Conservation (phyloP, 2,797 vertebrate species). For the Nothura maculosa region DNA sequence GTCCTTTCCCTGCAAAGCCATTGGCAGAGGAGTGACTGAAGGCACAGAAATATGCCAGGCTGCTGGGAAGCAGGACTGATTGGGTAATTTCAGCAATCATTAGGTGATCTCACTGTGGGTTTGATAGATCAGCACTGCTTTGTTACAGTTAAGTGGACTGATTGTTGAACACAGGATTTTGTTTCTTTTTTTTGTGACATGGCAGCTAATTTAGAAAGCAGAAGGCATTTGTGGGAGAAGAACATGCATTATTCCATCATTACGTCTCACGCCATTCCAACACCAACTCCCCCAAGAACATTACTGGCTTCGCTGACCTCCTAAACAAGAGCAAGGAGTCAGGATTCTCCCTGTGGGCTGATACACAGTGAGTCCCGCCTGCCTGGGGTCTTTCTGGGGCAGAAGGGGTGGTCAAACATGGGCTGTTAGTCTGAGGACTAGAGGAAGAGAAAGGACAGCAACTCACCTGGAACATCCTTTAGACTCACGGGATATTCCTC, state of each 20-base stretch:
- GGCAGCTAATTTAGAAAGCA: constrained; percentile 74
- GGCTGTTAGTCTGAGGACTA: neutral
- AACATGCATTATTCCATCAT: constrained; percentile 73
- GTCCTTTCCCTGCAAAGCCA: neutral
- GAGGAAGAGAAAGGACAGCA: neutral
- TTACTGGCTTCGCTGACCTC: constrained; percentile 41
- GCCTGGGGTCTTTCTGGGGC: neutral
- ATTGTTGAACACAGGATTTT: constrained; percentile 74
- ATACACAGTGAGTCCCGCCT: neutral
- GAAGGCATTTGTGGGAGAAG: constrained; percentile 46
- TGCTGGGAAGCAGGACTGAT: constrained; percentile 51
- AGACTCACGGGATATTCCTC: neutral
- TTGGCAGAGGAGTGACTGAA: neutral
- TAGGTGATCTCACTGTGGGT: constrained; percentile 67
- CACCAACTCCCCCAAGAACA: constrained; percentile 46
- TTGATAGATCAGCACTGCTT: constrained; percentile 73
- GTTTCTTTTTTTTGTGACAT: constrained; percentile 77
- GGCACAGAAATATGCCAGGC: neutral
- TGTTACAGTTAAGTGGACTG: constrained; percentile 79
- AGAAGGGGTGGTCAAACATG: neutral
- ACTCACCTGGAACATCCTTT: neutral
- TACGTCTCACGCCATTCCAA: constrained; percentile 40
- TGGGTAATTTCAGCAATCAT: constrained; percentile 71
- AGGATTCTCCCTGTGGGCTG: constrained; percentile 2
- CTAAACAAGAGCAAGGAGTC: neutral